A percentile compares a stretch with the other conserved stretches of the same genome.
phyloP scores from a whole-genome alignment of 2,797 vertebrate species.

The Channallabes apus region DNA sequence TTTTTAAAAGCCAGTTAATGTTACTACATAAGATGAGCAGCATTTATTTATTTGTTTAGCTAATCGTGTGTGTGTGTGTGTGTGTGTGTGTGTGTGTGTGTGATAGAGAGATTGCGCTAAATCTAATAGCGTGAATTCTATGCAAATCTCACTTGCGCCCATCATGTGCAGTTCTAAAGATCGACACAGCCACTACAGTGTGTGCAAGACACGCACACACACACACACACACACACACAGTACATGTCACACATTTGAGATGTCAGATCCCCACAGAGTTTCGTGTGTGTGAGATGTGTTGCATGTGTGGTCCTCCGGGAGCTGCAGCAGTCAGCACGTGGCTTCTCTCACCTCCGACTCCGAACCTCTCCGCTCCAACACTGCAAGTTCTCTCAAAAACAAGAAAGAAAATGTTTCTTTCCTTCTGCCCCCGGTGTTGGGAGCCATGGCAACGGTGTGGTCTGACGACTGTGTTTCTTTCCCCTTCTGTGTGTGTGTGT shows the following conservation, averaged over 20 bases:
- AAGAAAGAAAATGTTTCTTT: slow-evolving; percentile 3
- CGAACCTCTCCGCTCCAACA: background rate
- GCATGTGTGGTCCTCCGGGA: slow-evolving; percentile 38
- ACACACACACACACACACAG: background rate
- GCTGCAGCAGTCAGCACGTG: slow-evolving; percentile 43
- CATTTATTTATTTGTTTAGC: no score
- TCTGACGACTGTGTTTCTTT: slow-evolving; percentile 34
- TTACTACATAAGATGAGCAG: no score
- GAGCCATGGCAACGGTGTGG: slow-evolving; percentile 52
- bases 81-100: no score
- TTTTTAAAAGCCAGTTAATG: no score
- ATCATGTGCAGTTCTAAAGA: background rate
- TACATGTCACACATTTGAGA: slow-evolving; percentile 15
- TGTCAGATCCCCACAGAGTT: slow-evolving; percentile 50
- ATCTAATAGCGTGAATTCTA: background rate
- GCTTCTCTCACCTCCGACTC: slow-evolving; percentile 49
- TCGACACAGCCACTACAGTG: background rate
- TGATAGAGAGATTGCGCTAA: background rate
- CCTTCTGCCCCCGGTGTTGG: slow-evolving; percentile 39
- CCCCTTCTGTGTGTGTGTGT: slow-evolving; percentile 26
- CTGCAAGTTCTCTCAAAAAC: slow-evolving; percentile 27
- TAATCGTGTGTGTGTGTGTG: background rate
- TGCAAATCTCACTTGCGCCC: background rate
- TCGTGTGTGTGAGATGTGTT: slow-evolving; percentile 20
- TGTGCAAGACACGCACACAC: background rate